These are phyloP conservation scores for Lagria hirta DNA, from an alignment of 2,888 invertebrate species.

Conservation along the genomic window DNA sequence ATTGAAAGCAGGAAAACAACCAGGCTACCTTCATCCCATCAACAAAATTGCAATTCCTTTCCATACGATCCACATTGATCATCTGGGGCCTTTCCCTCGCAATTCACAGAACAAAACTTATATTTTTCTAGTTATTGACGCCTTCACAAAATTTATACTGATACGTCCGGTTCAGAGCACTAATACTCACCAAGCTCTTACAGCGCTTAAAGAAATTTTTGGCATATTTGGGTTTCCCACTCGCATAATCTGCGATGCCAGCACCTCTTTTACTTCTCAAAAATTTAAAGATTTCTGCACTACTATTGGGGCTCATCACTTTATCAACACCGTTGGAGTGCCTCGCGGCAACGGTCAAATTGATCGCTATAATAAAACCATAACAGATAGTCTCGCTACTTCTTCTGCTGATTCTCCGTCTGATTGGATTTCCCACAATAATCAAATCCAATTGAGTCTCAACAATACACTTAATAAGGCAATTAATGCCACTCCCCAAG, in stretches of 20 bases:
- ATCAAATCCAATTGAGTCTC: constrained; percentile 14
- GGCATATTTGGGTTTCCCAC: constrained; percentile 26
- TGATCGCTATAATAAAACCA: constrained; percentile 12
- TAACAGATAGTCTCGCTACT: constrained; percentile 11
- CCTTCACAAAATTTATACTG: constrained; percentile 21
- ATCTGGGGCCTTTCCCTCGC: constrained; percentile 22
- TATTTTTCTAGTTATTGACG: constrained; percentile 21
- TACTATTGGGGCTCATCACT: constrained; percentile 16
- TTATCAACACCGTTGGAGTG: constrained; percentile 20
- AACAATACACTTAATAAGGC: constrained; percentile 16
- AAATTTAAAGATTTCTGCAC: constrained; percentile 18
- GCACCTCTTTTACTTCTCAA: constrained; percentile 16
- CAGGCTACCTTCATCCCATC: constrained; percentile 12
- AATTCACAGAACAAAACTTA: constrained; percentile 15
- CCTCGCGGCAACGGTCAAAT: constrained; percentile 18
- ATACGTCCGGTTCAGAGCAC: constrained; percentile 21
- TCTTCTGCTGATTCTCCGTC: constrained; percentile 4
- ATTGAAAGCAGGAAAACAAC: constrained; percentile 9
- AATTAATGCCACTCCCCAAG: constrained; percentile 14
- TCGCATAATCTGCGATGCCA: constrained; percentile 31
- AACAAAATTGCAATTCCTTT: constrained; percentile 20
- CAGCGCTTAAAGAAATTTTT: constrained; percentile 24
- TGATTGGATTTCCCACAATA: constrained; percentile 11
- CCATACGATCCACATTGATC: constrained; percentile 22
- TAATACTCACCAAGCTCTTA: constrained; percentile 12